Base-by-base conservation (phyloP, 2,888 invertebrate species). In the Anorthoa munda region DNA sequence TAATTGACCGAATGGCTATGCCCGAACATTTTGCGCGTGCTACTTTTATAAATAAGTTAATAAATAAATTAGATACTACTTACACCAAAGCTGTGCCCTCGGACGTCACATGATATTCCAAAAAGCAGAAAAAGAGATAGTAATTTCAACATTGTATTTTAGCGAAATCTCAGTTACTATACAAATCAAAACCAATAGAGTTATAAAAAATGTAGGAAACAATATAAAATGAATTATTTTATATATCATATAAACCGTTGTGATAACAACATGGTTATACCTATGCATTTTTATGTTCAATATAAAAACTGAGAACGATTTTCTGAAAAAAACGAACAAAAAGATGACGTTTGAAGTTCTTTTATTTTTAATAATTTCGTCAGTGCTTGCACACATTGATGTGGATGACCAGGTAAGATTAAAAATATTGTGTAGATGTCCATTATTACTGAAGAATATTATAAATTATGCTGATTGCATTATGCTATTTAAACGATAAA, bases 331-430 rank as follows among this genome's bases (percentile, higher is more conserved):
- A 60, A 53, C 50, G 67, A 80, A 82, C 55, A 71, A 87, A 86
- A 86, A 56, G 53, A 90, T 90, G 90, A 81, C 82, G 77, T 68
- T 59, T 26, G 39, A 71, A 21, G 9, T 81, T 72, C 63, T 85
- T 70, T 77, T 89, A 63, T 79, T 89, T 45, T 69, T 87, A 63
- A 74, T 71, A 45, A 68, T 84, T 66, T 76, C 82, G 66, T 64
- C 73, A 7, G 82, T 81, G 18, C 73, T 85, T 53, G 81, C 80
- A 15, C 77, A 85, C 55, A 76, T 83, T 67, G 70, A 84, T 71
- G 81, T 72, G 5, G 75, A 76, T 23, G 45, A 67, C 0, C 76
- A 77, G 79, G 90, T 90, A 67, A 88, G 84, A 13, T 0, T 4
- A 9, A 9, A 7, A 11, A 7, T 12, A 31, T 31, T 31, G 31